Base-by-base conservation (phyloP, 2,113 vertebrate genomes). In the Tamias sibiricus region DNA sequence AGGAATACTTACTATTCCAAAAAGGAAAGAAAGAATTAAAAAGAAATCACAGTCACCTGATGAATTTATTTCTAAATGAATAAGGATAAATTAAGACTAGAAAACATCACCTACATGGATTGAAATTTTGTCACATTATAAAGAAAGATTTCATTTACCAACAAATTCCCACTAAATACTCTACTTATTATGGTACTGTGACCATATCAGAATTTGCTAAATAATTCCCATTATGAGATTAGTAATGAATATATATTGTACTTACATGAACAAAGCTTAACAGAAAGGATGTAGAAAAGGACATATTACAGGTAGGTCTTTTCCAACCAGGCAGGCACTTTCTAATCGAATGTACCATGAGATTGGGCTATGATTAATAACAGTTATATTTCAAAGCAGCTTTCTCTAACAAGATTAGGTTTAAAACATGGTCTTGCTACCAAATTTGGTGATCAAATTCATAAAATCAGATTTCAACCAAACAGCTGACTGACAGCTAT, bases 391-490 rank as follows among this genome's bases (percentile, higher is more conserved):
- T 83, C 54, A 94, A 92, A 94, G 22, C 52, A 14, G 62, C 17
- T 83, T 3, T 54, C n/a, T 84, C 76, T 76, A 57, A 92, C 12
- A 95, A 11, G 52, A n/a, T 35, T 4, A 88, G 54, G 14, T 37
- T 62, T 37, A 77, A 93, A 40, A 87, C 66, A 54, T 59, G 69
- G 64, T 6, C 71, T 96, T 7, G 35, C 13, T 83, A 87, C 20
- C 71, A 88, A 30, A 88, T 87, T 86, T 93, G 71, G 49, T 77
- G 94, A 47, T 66, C n/a, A 95, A 76, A 89, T 37, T 26, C 49
- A 44, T 86, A 66, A 94, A 92, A 95, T 62, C 83, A 88, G 28
- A 37, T 88, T 96, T 97, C 77, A 96, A 77, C 42, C 90, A 88
- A 97, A 96, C 20, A 89, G 81, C 20, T 84, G 35, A 79, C 74